These are phyloP conservation scores for Tarsius wallacei DNA, from an alignment of 2,797 vertebrate genomes.

Conservation along the genomic window DNA sequence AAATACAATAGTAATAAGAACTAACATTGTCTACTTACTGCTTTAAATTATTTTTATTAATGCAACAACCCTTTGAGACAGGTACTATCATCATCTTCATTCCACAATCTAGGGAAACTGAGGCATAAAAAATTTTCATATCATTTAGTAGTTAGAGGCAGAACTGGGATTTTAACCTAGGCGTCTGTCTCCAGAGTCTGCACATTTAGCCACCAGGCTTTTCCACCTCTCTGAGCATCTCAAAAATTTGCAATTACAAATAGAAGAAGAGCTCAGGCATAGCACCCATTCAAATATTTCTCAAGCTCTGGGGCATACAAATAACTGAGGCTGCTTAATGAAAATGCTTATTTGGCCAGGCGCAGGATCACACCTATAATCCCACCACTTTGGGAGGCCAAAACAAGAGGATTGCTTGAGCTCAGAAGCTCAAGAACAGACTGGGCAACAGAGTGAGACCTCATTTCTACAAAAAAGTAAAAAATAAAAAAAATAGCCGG, in stretches of 20 bases:
- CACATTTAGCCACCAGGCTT: neutral
- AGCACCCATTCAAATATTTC: neutral
- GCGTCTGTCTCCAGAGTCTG: neutral
- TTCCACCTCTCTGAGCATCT: neutral
- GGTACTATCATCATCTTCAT: neutral
- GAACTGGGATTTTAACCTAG: neutral
- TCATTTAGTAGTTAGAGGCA: neutral
- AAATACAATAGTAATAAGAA: neutral
- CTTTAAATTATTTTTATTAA: conserved; percentile 45
- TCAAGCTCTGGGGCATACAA: neutral
- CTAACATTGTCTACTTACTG: neutral
- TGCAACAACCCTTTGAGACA: neutral
- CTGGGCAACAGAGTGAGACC: too few relatives aligned
- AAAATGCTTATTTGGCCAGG: neutral
- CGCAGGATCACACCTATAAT: too few relatives aligned
- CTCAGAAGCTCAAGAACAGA: too few relatives aligned
- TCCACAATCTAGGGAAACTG: neutral
- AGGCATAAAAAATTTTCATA: neutral
- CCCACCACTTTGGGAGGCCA: too few relatives aligned
- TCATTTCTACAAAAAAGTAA: too few relatives aligned
- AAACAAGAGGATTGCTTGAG: too few relatives aligned
- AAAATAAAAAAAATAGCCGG: too few relatives aligned
- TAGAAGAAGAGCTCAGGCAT: neutral
- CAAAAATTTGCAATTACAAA: neutral
- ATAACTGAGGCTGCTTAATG: neutral